Percentiles rank a stretch among this genome's conserved stretches.
Evolutionary conservation across 2,888 invertebrate genomes (phyloP).

Genomic region (Tetragonula carbonaria): DNA sequence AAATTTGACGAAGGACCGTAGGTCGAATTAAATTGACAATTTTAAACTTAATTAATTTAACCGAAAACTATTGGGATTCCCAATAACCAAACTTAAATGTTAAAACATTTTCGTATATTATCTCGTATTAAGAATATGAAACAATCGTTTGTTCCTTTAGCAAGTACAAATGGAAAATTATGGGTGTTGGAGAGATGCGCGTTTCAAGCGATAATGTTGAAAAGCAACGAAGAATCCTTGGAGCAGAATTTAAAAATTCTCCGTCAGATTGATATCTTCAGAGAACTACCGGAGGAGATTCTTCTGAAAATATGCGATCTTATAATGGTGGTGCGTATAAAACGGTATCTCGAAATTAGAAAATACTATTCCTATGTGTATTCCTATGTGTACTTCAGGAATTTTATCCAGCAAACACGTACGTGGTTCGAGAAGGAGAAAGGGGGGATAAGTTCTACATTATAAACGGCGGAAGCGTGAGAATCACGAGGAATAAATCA

Average conservation of each 20-base stretch:
- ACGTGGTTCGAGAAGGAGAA: conserved; percentile 93
- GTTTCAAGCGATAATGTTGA: conserved; percentile 94
- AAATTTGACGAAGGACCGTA: too few species aligned
- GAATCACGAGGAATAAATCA: conserved; percentile 87
- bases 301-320: conserved; percentile 93
- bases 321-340: conserved; percentile 89
- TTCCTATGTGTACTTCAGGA: conserved; percentile 84
- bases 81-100: too few species aligned
- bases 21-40: too few species aligned
- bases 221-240: conserved; percentile 90
- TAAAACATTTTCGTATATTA: too few species aligned
- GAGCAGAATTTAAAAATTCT: conserved; percentile 93
- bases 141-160: conserved; percentile 82
- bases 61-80: too few species aligned
- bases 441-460: conserved; percentile 95
- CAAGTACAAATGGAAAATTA: conserved; percentile 90
- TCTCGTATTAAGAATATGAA: background rate
- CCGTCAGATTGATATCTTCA: conserved; percentile 90
- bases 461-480: conserved; percentile 92
- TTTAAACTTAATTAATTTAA: too few species aligned
- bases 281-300: conserved; percentile 85
- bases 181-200: conserved; percentile 94
- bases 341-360: background rate
- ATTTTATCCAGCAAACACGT: conserved; percentile 90
- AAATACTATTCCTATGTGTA: background rate